phyloP scores from a whole-genome alignment of 2,888 invertebrate genomes.

The Acanthosoma haemorrhoidale region DNA sequence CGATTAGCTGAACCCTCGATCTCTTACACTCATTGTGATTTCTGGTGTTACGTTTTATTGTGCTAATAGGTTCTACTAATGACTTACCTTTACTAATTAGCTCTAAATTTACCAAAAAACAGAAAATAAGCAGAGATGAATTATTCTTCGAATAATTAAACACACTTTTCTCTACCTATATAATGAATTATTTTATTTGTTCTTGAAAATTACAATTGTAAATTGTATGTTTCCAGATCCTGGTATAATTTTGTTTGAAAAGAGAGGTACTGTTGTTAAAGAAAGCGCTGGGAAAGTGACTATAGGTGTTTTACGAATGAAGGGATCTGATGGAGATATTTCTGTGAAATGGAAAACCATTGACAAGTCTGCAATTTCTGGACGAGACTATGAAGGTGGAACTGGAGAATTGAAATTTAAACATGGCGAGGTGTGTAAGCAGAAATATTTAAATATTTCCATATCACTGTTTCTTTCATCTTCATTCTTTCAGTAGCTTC shows the following conservation, averaged over 20 bases:
- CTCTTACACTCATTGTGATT: too few relatives aligned
- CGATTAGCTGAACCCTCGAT: too few relatives aligned
- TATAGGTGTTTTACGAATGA: conserved; percentile 49
- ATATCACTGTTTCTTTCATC: neutral
- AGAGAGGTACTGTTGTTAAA: conserved; percentile 53
- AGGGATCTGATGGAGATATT: conserved; percentile 54
- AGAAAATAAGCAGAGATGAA: too few relatives aligned
- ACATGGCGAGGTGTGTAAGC: conserved; percentile 47
- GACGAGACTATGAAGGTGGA: conserved; percentile 52
- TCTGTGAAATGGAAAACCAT: conserved; percentile 52
- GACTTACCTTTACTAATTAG: too few relatives aligned
- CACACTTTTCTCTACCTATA: too few relatives aligned
- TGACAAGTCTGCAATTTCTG: conserved; percentile 53
- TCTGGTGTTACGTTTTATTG: too few relatives aligned
- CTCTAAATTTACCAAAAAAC: too few relatives aligned
- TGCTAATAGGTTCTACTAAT: too few relatives aligned
- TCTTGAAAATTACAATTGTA: too few relatives aligned
- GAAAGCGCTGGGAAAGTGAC: conserved; percentile 51
- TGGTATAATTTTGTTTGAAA: conserved; percentile 52
- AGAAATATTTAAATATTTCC: neutral
- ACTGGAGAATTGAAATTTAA: conserved; percentile 49
- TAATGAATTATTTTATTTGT: too few relatives aligned
- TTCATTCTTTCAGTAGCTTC: neutral
- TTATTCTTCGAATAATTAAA: too few relatives aligned
- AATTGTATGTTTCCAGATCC: conserved; percentile 48